Evolutionary conservation across 2,113 vertebrate genomes (phyloP).

Genomic region (Beaufortia kweichowensis): DNA sequence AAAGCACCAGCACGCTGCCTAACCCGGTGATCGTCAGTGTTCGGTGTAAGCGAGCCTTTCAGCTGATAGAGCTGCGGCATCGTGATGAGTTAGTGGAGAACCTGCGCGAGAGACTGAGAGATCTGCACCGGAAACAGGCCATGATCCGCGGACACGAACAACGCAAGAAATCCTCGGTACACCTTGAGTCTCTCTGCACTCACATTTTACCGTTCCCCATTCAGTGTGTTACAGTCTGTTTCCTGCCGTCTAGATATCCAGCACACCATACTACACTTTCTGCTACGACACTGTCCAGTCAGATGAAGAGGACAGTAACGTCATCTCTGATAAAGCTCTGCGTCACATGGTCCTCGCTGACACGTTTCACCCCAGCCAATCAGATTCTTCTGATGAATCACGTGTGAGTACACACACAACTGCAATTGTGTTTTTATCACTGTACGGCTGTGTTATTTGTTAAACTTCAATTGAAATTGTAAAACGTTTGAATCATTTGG

Average conservation of each 20-base stretch:
- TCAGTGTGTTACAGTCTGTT: slow-evolving; percentile 1
- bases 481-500: too few relatives aligned
- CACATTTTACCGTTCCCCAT: neutral
- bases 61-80: slow-evolving; percentile 89
- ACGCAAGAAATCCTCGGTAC: slow-evolving; percentile 63
- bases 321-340: slow-evolving; percentile 65
- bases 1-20: slow-evolving; percentile 87
- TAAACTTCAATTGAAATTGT: too few relatives aligned
- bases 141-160: slow-evolving; percentile 59
- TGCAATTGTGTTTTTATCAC: neutral
- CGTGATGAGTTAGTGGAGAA: slow-evolving; percentile 82
- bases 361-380: slow-evolving; percentile 74
- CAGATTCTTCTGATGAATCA: slow-evolving; percentile 65
- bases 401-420: slow-evolving; percentile 67
- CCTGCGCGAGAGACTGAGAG: slow-evolving; percentile 74
- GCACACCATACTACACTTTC: slow-evolving; percentile 74
- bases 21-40: slow-evolving; percentile 91
- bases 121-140: slow-evolving; percentile 71
- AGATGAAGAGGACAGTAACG: slow-evolving; percentile 60
- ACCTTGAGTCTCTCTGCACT: neutral
- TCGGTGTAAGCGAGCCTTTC: slow-evolving; percentile 88
- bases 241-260: slow-evolving; percentile 57
- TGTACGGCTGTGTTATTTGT: too few relatives aligned
- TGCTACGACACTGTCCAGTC: slow-evolving; percentile 68
- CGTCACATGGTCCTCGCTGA: slow-evolving; percentile 74